phyloP scores from a whole-genome alignment of 2,888 invertebrate genomes.

The Troilus luridus region DNA sequence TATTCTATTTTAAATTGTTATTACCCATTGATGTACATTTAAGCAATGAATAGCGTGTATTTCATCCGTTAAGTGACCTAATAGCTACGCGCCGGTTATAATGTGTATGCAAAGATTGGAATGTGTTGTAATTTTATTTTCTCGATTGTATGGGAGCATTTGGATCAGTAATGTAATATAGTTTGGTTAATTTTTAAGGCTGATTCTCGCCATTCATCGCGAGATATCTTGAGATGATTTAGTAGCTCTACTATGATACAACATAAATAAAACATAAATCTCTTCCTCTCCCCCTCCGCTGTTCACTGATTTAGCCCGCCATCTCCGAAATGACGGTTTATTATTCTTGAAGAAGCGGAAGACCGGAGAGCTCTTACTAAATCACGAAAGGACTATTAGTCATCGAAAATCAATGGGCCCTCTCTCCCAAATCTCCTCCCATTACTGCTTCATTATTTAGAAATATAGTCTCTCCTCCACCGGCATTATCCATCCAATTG shows the following conservation, averaged over 20 bases:
- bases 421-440: background rate
- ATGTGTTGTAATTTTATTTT: background rate
- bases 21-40: too few relatives aligned
- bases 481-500: background rate
- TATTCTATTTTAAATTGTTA: too few relatives aligned
- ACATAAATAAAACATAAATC: constrained; percentile 27
- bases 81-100: too few relatives aligned
- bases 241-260: background rate
- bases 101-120: too few relatives aligned
- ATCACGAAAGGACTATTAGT: constrained; percentile 34
- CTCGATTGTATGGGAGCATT: background rate
- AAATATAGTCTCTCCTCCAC: background rate
- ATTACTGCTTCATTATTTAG: constrained; percentile 38
- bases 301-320: constrained; percentile 7
- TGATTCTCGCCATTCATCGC: background rate
- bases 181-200: background rate
- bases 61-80: too few relatives aligned
- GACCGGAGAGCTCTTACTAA: constrained; percentile 8
- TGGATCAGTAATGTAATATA: background rate
- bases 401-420: constrained; percentile 25
- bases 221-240: background rate
- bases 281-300: background rate
- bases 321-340: constrained; percentile 19
- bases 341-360: background rate
- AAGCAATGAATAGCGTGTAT: too few relatives aligned